Percentiles rank a stretch among this genome's conserved stretches.
These are phyloP conservation scores for Pheosia tremula DNA, from an alignment of 2,888 invertebrate species.

Conservation along the genomic window DNA sequence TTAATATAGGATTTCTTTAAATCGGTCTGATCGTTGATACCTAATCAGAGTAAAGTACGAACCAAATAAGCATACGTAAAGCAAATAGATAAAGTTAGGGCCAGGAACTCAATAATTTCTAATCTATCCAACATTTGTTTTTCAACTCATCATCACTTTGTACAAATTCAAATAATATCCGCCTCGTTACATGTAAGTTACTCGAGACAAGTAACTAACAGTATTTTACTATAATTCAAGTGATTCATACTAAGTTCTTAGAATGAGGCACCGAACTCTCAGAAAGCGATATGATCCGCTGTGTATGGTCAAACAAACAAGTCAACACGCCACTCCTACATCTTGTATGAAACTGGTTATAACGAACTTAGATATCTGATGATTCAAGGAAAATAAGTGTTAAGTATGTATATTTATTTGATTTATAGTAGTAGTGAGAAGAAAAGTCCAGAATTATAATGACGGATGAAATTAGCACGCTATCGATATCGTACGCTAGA, in stretches of 20 bases:
- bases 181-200: background rate
- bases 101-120: too few species aligned
- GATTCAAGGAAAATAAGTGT: background rate
- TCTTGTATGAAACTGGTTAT: conserved; percentile 6
- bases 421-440: background rate
- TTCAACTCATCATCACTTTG: background rate
- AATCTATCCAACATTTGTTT: too few species aligned
- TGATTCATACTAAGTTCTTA: conserved; percentile 7
- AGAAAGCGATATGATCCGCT: background rate
- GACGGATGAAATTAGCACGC: too few species aligned
- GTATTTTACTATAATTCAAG: background rate
- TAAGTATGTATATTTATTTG: too few species aligned
- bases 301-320: background rate
- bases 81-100: too few species aligned
- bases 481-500: too few species aligned
- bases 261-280: background rate
- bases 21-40: too few species aligned
- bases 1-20: too few species aligned
- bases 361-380: background rate
- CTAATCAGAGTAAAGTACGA: too few species aligned
- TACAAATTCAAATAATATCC: background rate
- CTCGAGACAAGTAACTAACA: background rate
- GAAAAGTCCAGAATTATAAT: background rate
- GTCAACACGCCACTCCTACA: background rate
- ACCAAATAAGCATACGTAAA: too few species aligned